Conservation (phyloP, 2,888 invertebrate genomes). For the Drosophila setosimentum region DNA sequence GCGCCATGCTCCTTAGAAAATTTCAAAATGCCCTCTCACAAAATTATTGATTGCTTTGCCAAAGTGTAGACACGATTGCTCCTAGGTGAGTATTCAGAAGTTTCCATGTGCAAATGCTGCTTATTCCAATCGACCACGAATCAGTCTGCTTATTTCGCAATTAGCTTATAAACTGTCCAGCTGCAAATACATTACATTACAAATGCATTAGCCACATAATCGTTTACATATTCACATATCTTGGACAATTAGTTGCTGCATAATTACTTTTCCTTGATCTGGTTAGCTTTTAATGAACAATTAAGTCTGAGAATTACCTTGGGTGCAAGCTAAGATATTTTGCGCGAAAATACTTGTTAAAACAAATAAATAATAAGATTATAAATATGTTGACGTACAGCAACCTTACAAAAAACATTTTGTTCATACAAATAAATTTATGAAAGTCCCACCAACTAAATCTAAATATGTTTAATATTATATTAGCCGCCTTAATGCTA, state of each 20-base stretch:
- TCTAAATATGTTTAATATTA: background rate
- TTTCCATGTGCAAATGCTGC: slow-evolving; percentile 2
- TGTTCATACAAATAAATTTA: background rate
- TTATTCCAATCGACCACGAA: background rate
- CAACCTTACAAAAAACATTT: background rate
- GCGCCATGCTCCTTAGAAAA: slow-evolving; percentile 17
- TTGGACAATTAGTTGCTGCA: background rate
- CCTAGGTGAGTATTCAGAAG: background rate
- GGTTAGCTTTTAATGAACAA: background rate
- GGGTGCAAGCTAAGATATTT: background rate
- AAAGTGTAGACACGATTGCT: slow-evolving; percentile 10
- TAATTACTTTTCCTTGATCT: slow-evolving; percentile 5
- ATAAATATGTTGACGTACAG: background rate
- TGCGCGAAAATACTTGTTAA: background rate
- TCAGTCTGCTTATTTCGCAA: slow-evolving; percentile 11
- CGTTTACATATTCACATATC: slow-evolving; percentile 6
- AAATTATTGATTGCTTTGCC: slow-evolving; percentile 60
- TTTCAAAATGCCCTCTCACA: slow-evolving; percentile 21
- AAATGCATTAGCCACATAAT: slow-evolving; percentile 5
- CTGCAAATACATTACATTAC: slow-evolving; percentile 1
- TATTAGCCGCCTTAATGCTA: background rate
- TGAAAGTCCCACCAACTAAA: background rate
- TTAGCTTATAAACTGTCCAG: slow-evolving; percentile 8
- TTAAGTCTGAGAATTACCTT: background rate
- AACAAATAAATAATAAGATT: background rate